phyloP scores from a whole-genome alignment of 2,797 vertebrate species.

The Esox lucius region DNA sequence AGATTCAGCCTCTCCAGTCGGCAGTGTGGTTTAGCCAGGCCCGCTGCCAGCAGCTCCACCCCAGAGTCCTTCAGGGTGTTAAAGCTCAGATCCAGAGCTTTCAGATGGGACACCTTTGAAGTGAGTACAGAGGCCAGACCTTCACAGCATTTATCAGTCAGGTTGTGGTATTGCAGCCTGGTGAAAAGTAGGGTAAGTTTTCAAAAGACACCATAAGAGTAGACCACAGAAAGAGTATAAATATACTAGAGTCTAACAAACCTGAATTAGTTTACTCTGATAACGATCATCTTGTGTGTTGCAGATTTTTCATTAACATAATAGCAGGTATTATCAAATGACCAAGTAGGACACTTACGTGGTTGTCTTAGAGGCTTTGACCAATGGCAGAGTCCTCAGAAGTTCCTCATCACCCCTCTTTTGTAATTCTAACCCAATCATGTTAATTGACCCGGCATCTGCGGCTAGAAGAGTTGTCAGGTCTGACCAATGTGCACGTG shows the following conservation, averaged over 20 bases:
- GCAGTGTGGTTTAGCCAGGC: slow-evolving; percentile 19
- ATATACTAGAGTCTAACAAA: too few relatives aligned
- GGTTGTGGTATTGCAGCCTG: slow-evolving; percentile 57
- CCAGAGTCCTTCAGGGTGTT: slow-evolving; percentile 46
- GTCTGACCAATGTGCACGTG: slow-evolving; percentile 1
- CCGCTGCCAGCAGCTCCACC: slow-evolving; percentile 32
- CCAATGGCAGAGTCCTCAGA: slow-evolving; percentile 26
- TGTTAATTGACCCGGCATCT: slow-evolving; percentile 17
- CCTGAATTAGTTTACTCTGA: too few relatives aligned
- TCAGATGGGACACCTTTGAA: slow-evolving; percentile 27
- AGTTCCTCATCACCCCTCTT: slow-evolving; percentile 33
- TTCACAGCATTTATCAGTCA: slow-evolving; percentile 51
- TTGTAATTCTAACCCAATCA: slow-evolving; percentile 35
- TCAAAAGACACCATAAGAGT: not conserved
- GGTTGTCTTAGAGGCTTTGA: slow-evolving; percentile 44
- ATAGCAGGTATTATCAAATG: not conserved
- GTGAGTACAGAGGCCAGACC: slow-evolving; percentile 37
- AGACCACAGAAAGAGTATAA: too few relatives aligned
- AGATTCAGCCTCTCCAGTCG: slow-evolving; percentile 48
- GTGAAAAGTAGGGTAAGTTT: not conserved
- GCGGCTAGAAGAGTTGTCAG: slow-evolving; percentile 6
- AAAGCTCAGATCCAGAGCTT: slow-evolving; percentile 54
- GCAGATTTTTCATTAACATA: not conserved
- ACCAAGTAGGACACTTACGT: slow-evolving; percentile 42
- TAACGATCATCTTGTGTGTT: too few relatives aligned